Base-by-base conservation (phyloP, 2,888 invertebrate species). In the Leucoma salicis region DNA sequence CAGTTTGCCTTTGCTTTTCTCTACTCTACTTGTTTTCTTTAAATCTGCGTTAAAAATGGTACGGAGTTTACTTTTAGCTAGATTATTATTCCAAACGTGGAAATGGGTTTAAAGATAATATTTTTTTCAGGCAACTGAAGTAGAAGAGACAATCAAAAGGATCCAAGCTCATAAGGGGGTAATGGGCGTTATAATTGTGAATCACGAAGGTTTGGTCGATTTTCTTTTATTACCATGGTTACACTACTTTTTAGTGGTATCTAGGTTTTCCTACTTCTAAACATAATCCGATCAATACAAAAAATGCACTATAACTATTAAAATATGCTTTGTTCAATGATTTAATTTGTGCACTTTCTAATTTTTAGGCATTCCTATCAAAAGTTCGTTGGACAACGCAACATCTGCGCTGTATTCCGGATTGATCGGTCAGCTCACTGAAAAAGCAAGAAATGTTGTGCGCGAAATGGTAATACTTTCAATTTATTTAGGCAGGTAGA, bases 101-200 rank as follows among this genome's bases (percentile, higher is more conserved):
- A 7, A 34, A 31, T 33, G 25, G 2, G 8, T 35, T 32, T 16
- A 45, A 28, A 25, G 7, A 33, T 40, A 14, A 13, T 45, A 35
- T 58, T 11, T 35, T 31, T 87, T 89, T 10, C 73, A 92, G 92
- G 92, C 92, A 6, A 92, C 92, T 53, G 99, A 99, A 92, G 97
- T 99, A 27, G 99, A 99, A 85, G 99, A 99, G 90, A 98, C 98
- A 8, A 93, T 99, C 80, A 99, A 99, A 89, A 92, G 99, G 53
- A 97, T 99, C 69, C 97, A 98, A 76, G 94, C 96, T 35, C 99
- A 99, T 73, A 99, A 98, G 89, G 99, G 99, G 59, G 99, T 99
- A 44, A 94, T 96, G 72, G 99, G 99, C 53, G 96, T 98, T 37
- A 96, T 99, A 77, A 96, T 99, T 45, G 97, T 99, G 45, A 99